phyloP scores from a whole-genome alignment of 2,888 invertebrate species.

The Lycocerus yunnanus region DNA sequence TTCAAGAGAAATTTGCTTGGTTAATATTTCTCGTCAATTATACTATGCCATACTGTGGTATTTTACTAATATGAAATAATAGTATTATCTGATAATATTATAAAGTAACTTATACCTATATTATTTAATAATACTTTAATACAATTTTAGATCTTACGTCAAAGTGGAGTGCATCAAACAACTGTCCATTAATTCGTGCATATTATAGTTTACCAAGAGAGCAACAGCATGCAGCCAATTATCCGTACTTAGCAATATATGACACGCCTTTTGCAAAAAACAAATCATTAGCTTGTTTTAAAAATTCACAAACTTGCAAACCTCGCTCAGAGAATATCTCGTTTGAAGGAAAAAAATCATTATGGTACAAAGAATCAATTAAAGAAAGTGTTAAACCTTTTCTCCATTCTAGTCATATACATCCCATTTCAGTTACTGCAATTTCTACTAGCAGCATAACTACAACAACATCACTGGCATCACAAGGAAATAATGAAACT shows the following conservation, averaged over 20 bases:
- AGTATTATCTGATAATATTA: too few species aligned
- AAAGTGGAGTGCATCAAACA: constrained; percentile 59
- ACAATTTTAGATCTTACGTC: constrained; percentile 58
- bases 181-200: constrained; percentile 61
- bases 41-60: too few species aligned
- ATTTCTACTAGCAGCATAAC: background rate
- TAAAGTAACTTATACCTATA: too few species aligned
- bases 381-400: background rate
- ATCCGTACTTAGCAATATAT: constrained; percentile 50
- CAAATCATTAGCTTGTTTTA: constrained; percentile 23
- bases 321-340: constrained; percentile 53
- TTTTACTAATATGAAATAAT: too few species aligned
- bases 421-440: background rate
- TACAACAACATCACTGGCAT: background rate
- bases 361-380: background rate
- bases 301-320: constrained; percentile 41
- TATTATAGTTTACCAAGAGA: constrained; percentile 65
- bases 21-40: too few species aligned
- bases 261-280: constrained; percentile 31
- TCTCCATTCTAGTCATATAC: background rate
- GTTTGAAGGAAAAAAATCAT: constrained; percentile 33
- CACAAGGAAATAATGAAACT: background rate
- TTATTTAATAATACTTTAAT: background rate
- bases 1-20: too few species aligned
- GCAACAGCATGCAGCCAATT: constrained; percentile 54